Conservation (phyloP, 2,888 invertebrate genomes). For the Graphium colonna region DNA sequence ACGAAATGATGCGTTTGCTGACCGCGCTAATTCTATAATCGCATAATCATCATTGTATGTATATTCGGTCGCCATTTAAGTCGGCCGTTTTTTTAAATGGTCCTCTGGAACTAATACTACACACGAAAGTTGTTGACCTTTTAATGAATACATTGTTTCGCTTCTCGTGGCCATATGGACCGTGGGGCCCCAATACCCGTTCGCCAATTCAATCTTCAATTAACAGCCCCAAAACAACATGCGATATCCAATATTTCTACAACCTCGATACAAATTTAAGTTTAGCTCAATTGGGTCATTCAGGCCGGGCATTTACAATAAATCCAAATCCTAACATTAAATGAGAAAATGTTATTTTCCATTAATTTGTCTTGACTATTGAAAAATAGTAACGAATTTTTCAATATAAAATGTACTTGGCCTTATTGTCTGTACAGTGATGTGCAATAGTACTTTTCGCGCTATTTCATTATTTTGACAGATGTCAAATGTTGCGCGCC, state of each 20-base stretch:
- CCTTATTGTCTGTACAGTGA: not conserved
- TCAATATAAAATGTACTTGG: not conserved
- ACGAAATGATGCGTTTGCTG: constrained; percentile 29
- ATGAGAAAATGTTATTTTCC: no score
- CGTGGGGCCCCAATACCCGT: no score
- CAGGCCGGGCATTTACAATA: no score
- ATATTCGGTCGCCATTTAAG: constrained; percentile 20
- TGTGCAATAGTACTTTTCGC: not conserved
- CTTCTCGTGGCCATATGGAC: not conserved
- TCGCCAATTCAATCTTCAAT: no score
- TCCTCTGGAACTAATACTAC: not conserved
- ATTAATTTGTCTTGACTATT: no score
- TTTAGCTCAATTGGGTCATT: no score
- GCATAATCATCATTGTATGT: constrained; percentile 20
- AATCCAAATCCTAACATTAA: no score
- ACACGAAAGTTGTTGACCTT: constrained; percentile 14
- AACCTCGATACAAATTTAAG: not conserved
- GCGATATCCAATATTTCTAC: no score
- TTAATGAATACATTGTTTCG: not conserved
- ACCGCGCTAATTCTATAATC: constrained; percentile 30
- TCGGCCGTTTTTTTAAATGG: constrained; percentile 1
- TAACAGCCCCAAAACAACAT: no score
- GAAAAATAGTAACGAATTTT: no score
- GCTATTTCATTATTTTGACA: not conserved
- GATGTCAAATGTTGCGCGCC: not conserved